Evolutionary conservation across 2,888 invertebrate genomes (phyloP).

Genomic region (Perizoma flavofasciatum): DNA sequence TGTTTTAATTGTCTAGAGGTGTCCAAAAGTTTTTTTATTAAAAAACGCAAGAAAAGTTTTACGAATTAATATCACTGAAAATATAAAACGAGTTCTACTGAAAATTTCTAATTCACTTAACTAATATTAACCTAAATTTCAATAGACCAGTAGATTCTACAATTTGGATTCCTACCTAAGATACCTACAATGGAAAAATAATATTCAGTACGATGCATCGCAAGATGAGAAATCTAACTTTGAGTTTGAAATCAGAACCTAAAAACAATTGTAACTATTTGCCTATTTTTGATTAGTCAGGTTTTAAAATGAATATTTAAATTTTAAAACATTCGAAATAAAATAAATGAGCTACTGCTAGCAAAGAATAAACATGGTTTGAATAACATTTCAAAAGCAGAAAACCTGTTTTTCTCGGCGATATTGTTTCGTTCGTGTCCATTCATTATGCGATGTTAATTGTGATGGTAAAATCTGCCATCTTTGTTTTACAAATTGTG

Average conservation of each 20-base stretch:
- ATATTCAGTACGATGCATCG: too few relatives aligned
- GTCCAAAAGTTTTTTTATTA: slow-evolving; percentile 46
- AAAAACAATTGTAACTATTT: background rate
- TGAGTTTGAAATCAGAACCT: background rate
- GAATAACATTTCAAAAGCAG: slow-evolving; percentile 61
- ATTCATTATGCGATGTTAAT: slow-evolving; percentile 69
- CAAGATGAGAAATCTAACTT: background rate
- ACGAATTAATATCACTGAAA: background rate
- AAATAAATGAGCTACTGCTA: slow-evolving; percentile 11
- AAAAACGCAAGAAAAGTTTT: background rate
- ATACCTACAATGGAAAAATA: too few relatives aligned
- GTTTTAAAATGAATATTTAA: slow-evolving; percentile 12
- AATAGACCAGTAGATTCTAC: too few relatives aligned
- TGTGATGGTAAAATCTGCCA: slow-evolving; percentile 75
- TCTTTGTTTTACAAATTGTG: slow-evolving; percentile 77
- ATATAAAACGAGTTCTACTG: too few relatives aligned
- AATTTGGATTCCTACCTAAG: too few relatives aligned
- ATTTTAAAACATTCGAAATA: slow-evolving; percentile 17
- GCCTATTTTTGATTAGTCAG: background rate
- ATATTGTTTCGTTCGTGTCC: slow-evolving; percentile 69
- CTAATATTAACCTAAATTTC: too few relatives aligned
- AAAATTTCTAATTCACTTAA: too few relatives aligned
- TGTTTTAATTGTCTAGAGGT: slow-evolving; percentile 65
- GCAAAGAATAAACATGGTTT: slow-evolving; percentile 48
- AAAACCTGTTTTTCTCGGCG: slow-evolving; percentile 75